A percentile compares a stretch with the other conserved stretches of the same genome.
These are phyloP conservation scores for Campoletis raptor DNA, from an alignment of 2,888 invertebrate genomes.

Conservation along the genomic window DNA sequence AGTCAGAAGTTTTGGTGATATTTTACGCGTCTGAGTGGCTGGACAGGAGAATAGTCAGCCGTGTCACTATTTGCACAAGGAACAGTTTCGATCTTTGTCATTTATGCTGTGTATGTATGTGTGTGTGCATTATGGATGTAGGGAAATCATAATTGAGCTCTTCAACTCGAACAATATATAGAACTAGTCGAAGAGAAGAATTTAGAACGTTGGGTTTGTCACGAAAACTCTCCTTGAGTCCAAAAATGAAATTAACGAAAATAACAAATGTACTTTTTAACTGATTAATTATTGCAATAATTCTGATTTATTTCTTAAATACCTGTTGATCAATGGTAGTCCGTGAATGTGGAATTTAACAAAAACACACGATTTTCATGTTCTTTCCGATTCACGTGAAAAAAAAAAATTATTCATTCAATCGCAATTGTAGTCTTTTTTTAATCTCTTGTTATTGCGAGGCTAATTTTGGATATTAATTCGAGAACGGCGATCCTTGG, in stretches of 20 bases:
- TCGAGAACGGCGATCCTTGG: not conserved
- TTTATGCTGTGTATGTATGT: not conserved
- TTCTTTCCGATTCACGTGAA: not conserved
- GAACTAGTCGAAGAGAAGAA: not conserved
- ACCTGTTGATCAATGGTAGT: too few relatives aligned
- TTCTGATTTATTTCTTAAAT: too few relatives aligned
- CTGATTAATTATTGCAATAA: not conserved
- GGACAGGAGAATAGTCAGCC: not conserved
- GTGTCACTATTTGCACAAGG: slow-evolving; percentile 2
- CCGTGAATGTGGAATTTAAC: not conserved
- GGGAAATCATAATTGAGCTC: slow-evolving; percentile 43
- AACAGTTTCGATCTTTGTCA: slow-evolving; percentile 13
- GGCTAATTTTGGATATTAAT: not conserved
- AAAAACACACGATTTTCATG: not conserved
- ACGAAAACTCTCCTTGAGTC: not conserved
- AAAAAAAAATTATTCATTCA: not conserved
- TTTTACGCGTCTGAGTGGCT: not conserved
- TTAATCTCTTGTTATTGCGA: not conserved
- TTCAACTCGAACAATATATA: slow-evolving; percentile 9
- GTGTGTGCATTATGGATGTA: not conserved
- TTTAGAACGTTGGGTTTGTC: not conserved
- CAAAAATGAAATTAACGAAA: not conserved
- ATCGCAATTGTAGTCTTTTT: not conserved
- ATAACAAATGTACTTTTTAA: not conserved
- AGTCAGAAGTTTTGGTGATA: slow-evolving; percentile 1